Base-by-base conservation (phyloP, 1,140 invertebrate species). In the Brachionus rubens region DNA sequence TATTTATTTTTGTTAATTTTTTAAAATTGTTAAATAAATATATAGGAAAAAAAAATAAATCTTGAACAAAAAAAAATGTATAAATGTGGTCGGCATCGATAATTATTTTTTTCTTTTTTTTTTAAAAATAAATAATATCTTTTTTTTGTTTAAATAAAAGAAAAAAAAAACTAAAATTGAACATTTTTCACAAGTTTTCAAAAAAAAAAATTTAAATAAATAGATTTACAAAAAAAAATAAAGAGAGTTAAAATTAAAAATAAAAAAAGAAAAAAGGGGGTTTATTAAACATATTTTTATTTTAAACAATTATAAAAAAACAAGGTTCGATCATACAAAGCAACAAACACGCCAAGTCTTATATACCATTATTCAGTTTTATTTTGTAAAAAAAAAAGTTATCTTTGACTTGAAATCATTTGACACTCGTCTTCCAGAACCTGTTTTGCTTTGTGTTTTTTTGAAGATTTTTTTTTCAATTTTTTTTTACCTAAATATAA, bases 41-140 rank as follows among this genome's bases (percentile, higher is more conserved):
- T 30, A 30, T 28, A 54, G 28, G 21, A 12, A 43, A 52, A 24
- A 24, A 10, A 52, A 52, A 24, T 54, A 54, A 54, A 54, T 59
- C 36, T 59, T 59, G 33, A 16, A 16, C 19, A 59, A 16, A 33
- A 59, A 59, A 59, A 7, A 59, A 59, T 33, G 33, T 14, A 59
- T 56, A 56, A 59, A 59, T 36, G 30, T 59, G 54, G 54, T 59
- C 54, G 54, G 54, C 54, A 59, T 59, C 54, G 54, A 33, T 16
- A 33, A 33, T 33, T n/a, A 36, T 36, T 9, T 16, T 14, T 59
- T 59, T n/a, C n/a, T n/a, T n/a, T 16, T 48, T 36, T 36, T 16
- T 19, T 33, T 1, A 59, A 36, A 59, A 36, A 59, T 36, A 40
- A 59, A n/a, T 26, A 54, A 54, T 26, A 26, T 26, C 24, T 54